phyloP scores from a whole-genome alignment of 2,113 vertebrate species.

The Brachypodius melanocephalos region DNA sequence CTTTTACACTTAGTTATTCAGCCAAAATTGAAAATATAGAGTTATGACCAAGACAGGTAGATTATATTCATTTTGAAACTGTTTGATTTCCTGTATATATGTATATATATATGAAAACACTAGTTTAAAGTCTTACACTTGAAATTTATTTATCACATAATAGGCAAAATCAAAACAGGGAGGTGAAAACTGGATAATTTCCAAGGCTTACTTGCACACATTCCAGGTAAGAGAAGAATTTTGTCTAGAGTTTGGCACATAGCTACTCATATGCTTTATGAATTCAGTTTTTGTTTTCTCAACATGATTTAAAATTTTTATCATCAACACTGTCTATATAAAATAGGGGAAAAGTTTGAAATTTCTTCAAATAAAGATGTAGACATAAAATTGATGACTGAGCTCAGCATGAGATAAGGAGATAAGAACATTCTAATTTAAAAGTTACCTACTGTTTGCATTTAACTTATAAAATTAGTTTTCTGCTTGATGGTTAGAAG shows the following conservation, averaged over 20 bases:
- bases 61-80: background rate
- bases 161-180: background rate
- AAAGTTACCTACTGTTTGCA: background rate
- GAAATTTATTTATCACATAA: background rate
- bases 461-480: background rate
- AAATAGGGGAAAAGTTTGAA: background rate
- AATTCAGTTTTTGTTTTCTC: background rate
- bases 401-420: background rate
- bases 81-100: background rate
- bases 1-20: background rate
- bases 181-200: background rate
- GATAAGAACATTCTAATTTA: background rate
- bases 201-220: background rate
- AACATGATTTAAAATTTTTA: background rate
- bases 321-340: background rate
- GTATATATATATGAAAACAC: background rate
- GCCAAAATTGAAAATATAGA: background rate
- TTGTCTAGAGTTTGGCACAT: background rate
- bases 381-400: background rate
- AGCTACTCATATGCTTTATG: background rate
- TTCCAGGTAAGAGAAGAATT: background rate
- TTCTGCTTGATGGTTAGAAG: background rate
- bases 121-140: background rate
- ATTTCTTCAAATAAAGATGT: background rate
- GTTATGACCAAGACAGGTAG: background rate